Evolutionary conservation across 92 coral and sea anemone species (phyloP).

Genomic region (Chrysogorgia sp.): DNA sequence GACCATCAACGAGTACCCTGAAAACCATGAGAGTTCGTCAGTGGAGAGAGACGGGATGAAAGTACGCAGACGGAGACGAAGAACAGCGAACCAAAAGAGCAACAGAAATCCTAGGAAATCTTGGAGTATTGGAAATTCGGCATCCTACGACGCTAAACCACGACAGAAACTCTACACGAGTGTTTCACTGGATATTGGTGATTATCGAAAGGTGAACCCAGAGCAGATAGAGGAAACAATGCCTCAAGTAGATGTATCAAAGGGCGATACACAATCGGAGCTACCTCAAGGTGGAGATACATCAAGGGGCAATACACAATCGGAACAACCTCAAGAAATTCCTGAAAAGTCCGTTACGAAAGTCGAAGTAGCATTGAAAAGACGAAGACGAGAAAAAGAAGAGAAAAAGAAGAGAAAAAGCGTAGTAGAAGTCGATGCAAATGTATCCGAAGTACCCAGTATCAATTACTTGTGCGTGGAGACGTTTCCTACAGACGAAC

Average conservation of each 20-base stretch:
- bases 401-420: not conserved
- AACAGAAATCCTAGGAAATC: not conserved
- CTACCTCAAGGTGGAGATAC: not conserved
- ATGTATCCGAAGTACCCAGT: slow-evolving; percentile 21
- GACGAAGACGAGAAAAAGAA: not conserved
- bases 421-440: slow-evolving; percentile 6
- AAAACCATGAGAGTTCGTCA: not conserved
- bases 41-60: not conserved
- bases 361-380: slow-evolving; percentile 2
- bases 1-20: slow-evolving; percentile 21
- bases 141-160: not conserved
- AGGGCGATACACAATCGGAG: not conserved
- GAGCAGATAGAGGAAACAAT: not conserved
- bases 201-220: slow-evolving; percentile 20
- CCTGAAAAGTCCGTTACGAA: not conserved
- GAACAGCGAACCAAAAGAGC: not conserved
- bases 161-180: not conserved
- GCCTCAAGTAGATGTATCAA: too few relatives aligned
- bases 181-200: slow-evolving; percentile 7
- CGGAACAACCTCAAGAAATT: not conserved
- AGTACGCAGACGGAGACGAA: not conserved
- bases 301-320: too few relatives aligned
- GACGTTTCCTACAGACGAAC: slow-evolving; percentile 6
- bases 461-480: slow-evolving; percentile 30
- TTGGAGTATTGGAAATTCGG: not conserved